Percentiles rank a stretch among this genome's conserved stretches.
Conservation (phyloP, 2,113 vertebrate genomes). For the Saccopteryx leptura region DNA sequence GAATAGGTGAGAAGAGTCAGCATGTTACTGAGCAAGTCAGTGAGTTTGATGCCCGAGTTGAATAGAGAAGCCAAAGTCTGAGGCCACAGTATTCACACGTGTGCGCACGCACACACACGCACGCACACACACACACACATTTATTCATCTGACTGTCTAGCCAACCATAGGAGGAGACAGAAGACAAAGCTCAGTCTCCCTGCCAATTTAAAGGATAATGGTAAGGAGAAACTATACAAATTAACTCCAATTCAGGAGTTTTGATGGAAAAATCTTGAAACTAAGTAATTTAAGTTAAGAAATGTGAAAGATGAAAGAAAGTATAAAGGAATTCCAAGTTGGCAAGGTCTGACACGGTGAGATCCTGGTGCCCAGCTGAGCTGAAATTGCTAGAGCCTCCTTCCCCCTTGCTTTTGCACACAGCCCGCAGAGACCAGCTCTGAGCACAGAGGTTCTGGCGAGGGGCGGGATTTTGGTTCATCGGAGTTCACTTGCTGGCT, state of each 20-base stretch:
- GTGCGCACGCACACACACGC: too few relatives aligned
- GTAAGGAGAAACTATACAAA: not conserved
- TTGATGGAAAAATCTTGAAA: not conserved
- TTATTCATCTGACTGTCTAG: not conserved
- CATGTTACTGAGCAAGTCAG: not conserved
- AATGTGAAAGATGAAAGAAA: not conserved
- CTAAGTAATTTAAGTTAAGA: not conserved
- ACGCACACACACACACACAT: not conserved
- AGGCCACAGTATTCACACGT: not conserved
- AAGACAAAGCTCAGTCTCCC: not conserved
- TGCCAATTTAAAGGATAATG: not conserved
- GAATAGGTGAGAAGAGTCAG: not conserved
- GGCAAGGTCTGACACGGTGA: not conserved
- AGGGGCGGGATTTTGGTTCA: not conserved
- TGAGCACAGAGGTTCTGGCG: not conserved
- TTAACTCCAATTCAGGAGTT: not conserved
- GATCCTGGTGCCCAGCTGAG: not conserved
- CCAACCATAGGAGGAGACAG: not conserved
- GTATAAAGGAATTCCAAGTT: not conserved
- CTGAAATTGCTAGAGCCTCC: not conserved
- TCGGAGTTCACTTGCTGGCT: too few relatives aligned
- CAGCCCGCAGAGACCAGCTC: not conserved
- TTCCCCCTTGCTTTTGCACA: too few relatives aligned
- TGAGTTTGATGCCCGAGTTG: not conserved
- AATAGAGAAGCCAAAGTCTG: not conserved